Evolutionary conservation across 2,888 invertebrate genomes (phyloP), one percentile per base, ranked within the genome.

Genomic region (Caenorhabditis japonica): DNA sequence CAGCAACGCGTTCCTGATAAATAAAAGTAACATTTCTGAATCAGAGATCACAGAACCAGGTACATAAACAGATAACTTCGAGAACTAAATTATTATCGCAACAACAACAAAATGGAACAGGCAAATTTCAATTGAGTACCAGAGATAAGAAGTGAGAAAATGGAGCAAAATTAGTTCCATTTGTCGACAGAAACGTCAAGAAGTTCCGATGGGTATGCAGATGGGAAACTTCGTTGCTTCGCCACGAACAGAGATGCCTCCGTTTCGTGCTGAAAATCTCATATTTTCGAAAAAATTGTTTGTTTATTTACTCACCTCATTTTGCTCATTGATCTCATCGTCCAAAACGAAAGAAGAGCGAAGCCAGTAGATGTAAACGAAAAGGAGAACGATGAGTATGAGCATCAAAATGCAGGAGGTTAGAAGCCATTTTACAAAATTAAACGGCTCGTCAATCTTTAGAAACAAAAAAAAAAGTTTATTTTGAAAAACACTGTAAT

Each of bases 331-430:
- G 43, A 25, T 27, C 3, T 64, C 73, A 4, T 66, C 66, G 0
- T 33, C 51, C 0, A 43, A 4, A 8, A 52, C 56, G 19, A 73
- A 73, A n/a, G 66, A 36, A 4, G 60, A 55, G 8, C 73, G 66
- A 12, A 73, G 56, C 73, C 73, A 73, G 25, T 47, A 73, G 36
- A 73, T 47, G 44, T 73, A 73, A 30, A 66, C 36, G 25, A 44
- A 47, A 2, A 59, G 56, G 3, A 73, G 55, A 33, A 64, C 36
- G 15, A 72, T 15, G 1, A 55, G 8, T 12, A 19, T n/a, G 33
- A 49, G 25, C 3, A 73, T 12, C 7, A 66, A 13, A 39, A 73
- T 30, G 21, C 56, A 52, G n/a, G 36, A 33, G 21, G 61, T 23
- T 7, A 55, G 25, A 8, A 73, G 39, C 66, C 66, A 73, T 17